Percentiles rank a stretch among this genome's conserved stretches.
Conservation (phyloP, 2,113 vertebrate species). For the Centropristis striata region DNA sequence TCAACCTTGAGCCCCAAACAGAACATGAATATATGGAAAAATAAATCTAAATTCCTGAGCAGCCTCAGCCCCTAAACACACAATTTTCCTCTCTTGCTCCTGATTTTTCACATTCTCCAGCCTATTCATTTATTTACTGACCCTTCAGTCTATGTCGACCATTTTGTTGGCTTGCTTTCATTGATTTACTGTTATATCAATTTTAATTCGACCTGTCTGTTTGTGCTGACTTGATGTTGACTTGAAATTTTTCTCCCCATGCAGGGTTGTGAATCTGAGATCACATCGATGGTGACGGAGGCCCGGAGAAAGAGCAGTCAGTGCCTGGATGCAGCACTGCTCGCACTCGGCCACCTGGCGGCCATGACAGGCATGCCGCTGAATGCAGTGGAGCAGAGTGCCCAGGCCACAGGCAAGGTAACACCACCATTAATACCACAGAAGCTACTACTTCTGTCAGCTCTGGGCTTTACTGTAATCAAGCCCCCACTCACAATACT, state of each 20-base stretch:
- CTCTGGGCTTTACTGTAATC: conserved; percentile 48
- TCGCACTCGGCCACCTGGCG: conserved; percentile 84
- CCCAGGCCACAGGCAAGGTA: conserved; percentile 71
- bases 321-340: conserved; percentile 81
- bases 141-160: conserved; percentile 51
- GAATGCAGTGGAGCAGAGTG: conserved; percentile 73
- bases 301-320: conserved; percentile 86
- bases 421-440: conserved; percentile 40
- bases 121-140: conserved; percentile 74
- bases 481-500: conserved; percentile 32
- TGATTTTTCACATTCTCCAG: conserved; percentile 50
- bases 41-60: conserved; percentile 71
- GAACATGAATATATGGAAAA: conserved; percentile 83
- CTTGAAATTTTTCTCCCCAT: conserved; percentile 4
- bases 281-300: conserved; percentile 93
- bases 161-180: conserved; percentile 51
- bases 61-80: conserved; percentile 69
- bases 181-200: conserved; percentile 65
- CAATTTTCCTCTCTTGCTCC: conserved; percentile 56
- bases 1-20: conserved; percentile 82
- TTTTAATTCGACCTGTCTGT: conserved; percentile 56
- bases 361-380: conserved; percentile 83
- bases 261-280: conserved; percentile 95
- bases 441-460: conserved; percentile 30
- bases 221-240: conserved; percentile 43